A percentile compares a stretch with the other conserved stretches of the same genome.
Evolutionary conservation across 2,888 invertebrate genomes (phyloP).

Genomic region (Ganaspis brasiliensis): DNA sequence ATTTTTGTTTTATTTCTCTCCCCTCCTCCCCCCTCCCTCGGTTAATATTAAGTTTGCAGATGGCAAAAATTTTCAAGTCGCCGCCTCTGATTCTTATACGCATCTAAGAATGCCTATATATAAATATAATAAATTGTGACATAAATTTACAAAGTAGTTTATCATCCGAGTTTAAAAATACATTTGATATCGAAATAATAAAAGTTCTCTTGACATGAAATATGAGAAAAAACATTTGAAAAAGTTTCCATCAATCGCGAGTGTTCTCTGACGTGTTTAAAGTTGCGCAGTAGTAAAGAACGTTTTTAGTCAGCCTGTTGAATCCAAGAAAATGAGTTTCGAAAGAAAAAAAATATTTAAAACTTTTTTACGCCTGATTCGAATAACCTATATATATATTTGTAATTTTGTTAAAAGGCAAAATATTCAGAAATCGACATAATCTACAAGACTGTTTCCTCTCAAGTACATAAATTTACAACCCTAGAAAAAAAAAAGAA

Average conservation of each 20-base stretch:
- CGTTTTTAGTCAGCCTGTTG: background rate
- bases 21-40: no score
- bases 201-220: conserved; percentile 2
- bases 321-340: background rate
- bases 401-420: no score
- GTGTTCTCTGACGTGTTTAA: background rate
- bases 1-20: no score
- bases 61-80: no score
- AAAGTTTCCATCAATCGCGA: conserved; percentile 1
- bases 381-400: no score
- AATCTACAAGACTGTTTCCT: no score
- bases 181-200: background rate
- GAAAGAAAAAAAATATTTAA: background rate
- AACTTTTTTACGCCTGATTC: no score
- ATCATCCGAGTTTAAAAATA: background rate
- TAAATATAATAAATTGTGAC: background rate
- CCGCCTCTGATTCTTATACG: no score
- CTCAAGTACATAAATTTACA: no score
- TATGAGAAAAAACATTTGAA: conserved; percentile 1
- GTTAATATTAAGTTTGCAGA: no score
- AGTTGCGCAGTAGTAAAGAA: background rate
- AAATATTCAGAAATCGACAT: no score
- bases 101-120: no score
- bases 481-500: background rate
- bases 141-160: background rate